Evolutionary conservation across 2,113 vertebrate genomes (phyloP).

Genomic region (Lonchura striata): DNA sequence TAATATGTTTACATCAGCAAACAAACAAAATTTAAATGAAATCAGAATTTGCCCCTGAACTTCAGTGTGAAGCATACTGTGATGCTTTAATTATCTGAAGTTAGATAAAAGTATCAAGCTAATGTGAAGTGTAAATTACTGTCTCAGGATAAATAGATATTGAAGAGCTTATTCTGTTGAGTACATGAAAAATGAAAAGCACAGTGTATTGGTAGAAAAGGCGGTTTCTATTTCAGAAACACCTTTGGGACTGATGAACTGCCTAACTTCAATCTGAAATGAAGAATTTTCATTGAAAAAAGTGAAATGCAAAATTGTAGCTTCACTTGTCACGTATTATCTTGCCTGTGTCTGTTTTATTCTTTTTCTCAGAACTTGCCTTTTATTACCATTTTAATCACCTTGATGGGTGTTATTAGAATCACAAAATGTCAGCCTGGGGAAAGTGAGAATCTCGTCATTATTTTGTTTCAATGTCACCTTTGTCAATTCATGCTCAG

Average conservation of each 20-base stretch:
- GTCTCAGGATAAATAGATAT: constrained; percentile 34
- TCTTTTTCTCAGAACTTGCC: constrained; percentile 50
- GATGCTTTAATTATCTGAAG: constrained; percentile 20
- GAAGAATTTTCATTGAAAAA: constrained; percentile 1
- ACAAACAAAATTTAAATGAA: not conserved
- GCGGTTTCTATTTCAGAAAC: not conserved
- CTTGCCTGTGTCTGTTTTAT: constrained; percentile 22
- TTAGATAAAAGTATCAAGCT: constrained; percentile 11
- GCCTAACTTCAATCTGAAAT: not conserved
- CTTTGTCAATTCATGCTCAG: constrained; percentile 70
- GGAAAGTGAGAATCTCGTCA: constrained; percentile 65
- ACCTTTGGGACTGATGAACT: not conserved
- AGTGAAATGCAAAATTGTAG: not conserved
- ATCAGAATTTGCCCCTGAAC: not conserved
- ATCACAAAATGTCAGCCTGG: constrained; percentile 75
- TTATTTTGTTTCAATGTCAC: constrained; percentile 76
- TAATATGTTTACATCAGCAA: not conserved
- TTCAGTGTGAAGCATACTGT: not conserved
- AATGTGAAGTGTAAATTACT: constrained; percentile 5
- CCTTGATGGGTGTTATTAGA: constrained; percentile 69
- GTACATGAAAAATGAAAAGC: not conserved
- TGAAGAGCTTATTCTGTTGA: constrained; percentile 1
- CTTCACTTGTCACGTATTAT: not conserved
- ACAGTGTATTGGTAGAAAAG: not conserved
- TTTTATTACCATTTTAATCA: constrained; percentile 73